phyloP scores from a whole-genome alignment of 2,888 invertebrate genomes.

The Mythimna ferrago region DNA sequence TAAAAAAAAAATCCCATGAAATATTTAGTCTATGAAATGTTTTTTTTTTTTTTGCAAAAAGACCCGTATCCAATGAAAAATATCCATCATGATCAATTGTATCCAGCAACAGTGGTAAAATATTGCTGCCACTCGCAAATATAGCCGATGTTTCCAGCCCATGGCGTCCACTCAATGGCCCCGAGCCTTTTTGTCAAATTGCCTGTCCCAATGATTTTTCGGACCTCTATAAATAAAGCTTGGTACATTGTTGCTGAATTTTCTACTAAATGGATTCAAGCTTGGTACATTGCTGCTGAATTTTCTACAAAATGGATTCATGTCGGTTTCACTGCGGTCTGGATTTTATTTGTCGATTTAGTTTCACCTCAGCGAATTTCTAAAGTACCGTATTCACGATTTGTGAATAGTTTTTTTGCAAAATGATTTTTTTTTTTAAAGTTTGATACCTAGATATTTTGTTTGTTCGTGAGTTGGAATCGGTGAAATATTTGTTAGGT shows the following conservation, averaged over 20 bases:
- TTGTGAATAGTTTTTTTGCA: constrained; percentile 17
- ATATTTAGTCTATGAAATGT: not conserved
- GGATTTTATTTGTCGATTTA: constrained; percentile 42
- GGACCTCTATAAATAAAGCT: constrained; percentile 40
- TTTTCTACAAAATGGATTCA: constrained; percentile 40
- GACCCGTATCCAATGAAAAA: constrained; percentile 10
- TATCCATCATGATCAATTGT: constrained; percentile 19
- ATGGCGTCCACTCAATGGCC: constrained; percentile 40
- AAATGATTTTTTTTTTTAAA: not conserved
- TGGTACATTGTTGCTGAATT: constrained; percentile 34
- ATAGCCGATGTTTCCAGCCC: constrained; percentile 38
- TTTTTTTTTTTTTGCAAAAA: not conserved
- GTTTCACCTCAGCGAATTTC: constrained; percentile 32
- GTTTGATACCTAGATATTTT: not conserved
- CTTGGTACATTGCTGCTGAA: constrained; percentile 30
- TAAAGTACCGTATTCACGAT: constrained; percentile 1
- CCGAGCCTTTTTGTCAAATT: constrained; percentile 47
- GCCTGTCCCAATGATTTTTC: constrained; percentile 44
- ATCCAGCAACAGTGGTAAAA: constrained; percentile 31
- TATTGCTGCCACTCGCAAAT: constrained; percentile 29
- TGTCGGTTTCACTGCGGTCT: constrained; percentile 28
- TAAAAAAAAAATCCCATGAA: not conserved
- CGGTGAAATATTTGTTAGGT: constrained; percentile 13
- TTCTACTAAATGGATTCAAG: constrained; percentile 40
- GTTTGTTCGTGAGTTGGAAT: not conserved